These are phyloP conservation scores for Cephus nigrinus DNA, from an alignment of 2,888 invertebrate genomes.

Conservation along the genomic window DNA sequence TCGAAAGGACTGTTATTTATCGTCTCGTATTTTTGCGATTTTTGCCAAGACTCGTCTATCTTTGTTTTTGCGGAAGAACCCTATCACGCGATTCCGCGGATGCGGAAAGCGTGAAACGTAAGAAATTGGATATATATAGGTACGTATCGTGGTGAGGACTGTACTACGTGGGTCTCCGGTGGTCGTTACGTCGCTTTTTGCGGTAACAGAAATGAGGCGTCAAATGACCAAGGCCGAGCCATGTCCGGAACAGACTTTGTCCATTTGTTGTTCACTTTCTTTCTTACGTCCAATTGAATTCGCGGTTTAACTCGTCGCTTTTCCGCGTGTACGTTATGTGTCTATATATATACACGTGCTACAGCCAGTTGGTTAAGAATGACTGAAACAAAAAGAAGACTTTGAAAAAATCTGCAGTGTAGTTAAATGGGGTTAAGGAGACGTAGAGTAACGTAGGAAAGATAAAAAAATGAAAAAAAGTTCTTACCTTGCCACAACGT, in stretches of 20 bases:
- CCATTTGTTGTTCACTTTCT: conserved; percentile 52
- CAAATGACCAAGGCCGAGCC: conserved; percentile 45
- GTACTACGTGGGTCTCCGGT: conserved; percentile 29
- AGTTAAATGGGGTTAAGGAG: neutral
- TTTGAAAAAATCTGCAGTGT: neutral
- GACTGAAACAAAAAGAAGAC: neutral
- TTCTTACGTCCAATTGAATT: conserved; percentile 47
- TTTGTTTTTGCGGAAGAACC: neutral
- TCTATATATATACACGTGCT: neutral
- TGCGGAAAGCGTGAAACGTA: neutral
- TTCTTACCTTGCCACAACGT: too few relatives aligned
- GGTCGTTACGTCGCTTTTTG: conserved; percentile 46
- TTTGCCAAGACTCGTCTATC: neutral
- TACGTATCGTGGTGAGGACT: conserved; percentile 16
- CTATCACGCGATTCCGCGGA: neutral
- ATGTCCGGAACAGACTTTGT: conserved; percentile 43
- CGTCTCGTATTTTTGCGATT: neutral
- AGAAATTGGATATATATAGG: neutral
- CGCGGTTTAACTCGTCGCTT: conserved; percentile 39
- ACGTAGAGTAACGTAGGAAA: neutral
- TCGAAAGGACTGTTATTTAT: neutral
- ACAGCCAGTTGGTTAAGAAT: neutral
- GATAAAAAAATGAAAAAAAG: neutral
- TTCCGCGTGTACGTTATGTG: neutral
- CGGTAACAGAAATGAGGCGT: conserved; percentile 50